Conservation (phyloP, 92 coral and sea anemone species). For the Hydrozoanthus gracilis region DNA sequence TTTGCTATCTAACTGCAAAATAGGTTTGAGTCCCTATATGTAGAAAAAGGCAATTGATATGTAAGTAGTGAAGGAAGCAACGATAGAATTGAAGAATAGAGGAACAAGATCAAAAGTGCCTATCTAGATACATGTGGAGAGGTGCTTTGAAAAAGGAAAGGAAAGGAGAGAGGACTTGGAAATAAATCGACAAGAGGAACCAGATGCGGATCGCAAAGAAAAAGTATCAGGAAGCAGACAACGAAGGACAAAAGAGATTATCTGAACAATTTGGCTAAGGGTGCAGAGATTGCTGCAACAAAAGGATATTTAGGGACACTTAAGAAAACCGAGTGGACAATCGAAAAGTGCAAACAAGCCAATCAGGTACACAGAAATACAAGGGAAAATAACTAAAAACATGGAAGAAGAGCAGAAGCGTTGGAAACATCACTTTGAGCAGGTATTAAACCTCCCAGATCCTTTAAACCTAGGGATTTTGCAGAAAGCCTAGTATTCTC, state of each 20-base stretch:
- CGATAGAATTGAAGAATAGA: background rate
- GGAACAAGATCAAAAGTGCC: conserved; percentile 29
- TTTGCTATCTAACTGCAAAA: background rate
- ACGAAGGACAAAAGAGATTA: background rate
- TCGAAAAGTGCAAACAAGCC: conserved; percentile 2
- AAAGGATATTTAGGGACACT: background rate
- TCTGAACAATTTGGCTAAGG: conserved; percentile 2
- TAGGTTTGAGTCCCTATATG: background rate
- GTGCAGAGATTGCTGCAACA: background rate
- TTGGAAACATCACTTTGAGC: background rate
- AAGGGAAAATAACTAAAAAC: too few species aligned
- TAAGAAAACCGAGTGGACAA: background rate
- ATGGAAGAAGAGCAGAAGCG: conserved; percentile 17
- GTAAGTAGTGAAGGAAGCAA: background rate
- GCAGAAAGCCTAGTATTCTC: background rate
- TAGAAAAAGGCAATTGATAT: conserved; percentile 18
- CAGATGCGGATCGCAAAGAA: background rate
- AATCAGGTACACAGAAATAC: background rate
- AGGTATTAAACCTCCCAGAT: too few species aligned
- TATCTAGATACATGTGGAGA: conserved; percentile 26
- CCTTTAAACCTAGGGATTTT: conserved; percentile 15
- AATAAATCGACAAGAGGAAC: conserved; percentile 32
- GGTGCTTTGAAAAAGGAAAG: conserved; percentile 26
- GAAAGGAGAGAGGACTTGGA: background rate
- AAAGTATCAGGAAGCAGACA: conserved; percentile 9